Conservation (phyloP, 2,797 vertebrate species). For the Telmatherina bonti region DNA sequence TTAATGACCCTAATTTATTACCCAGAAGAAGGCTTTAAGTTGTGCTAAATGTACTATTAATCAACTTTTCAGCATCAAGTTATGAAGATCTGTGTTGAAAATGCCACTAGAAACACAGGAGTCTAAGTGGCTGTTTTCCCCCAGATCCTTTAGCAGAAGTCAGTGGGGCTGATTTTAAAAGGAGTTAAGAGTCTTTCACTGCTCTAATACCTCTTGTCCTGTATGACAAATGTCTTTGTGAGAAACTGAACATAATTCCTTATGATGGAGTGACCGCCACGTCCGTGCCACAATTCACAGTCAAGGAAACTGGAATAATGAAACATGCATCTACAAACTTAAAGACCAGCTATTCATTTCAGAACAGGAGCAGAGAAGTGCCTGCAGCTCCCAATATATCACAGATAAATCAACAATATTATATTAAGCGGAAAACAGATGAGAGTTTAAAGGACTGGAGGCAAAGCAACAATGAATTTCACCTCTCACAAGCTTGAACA, state of each 20-base stretch:
- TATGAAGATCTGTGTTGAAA: conserved; percentile 91
- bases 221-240: conserved; percentile 91
- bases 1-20: conserved; percentile 99
- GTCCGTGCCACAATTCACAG: conserved; percentile 86
- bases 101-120: conserved; percentile 81
- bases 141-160: conserved; percentile 83
- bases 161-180: conserved; percentile 85
- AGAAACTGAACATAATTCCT: conserved; percentile 93
- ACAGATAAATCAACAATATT: conserved; percentile 98
- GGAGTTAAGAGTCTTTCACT: conserved; percentile 92
- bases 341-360: conserved; percentile 93
- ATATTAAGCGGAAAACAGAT: conserved; percentile 93
- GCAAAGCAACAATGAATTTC: conserved; percentile 90
- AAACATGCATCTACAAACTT: conserved; percentile 86
- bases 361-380: conserved; percentile 83
- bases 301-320: conserved; percentile 89
- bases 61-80: conserved; percentile 98
- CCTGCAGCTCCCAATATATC: conserved; percentile 94
- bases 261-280: conserved; percentile 90
- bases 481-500: conserved; percentile 84
- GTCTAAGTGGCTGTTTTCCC: conserved; percentile 90
- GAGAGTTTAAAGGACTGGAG: conserved; percentile 90
- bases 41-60: conserved; percentile 99
- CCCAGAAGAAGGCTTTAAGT: conserved; percentile 94
- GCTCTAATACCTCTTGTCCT: conserved; percentile 93